These are phyloP conservation scores for Riptortus pedestris DNA, from an alignment of 1,140 invertebrate genomes.

Conservation along the genomic window DNA sequence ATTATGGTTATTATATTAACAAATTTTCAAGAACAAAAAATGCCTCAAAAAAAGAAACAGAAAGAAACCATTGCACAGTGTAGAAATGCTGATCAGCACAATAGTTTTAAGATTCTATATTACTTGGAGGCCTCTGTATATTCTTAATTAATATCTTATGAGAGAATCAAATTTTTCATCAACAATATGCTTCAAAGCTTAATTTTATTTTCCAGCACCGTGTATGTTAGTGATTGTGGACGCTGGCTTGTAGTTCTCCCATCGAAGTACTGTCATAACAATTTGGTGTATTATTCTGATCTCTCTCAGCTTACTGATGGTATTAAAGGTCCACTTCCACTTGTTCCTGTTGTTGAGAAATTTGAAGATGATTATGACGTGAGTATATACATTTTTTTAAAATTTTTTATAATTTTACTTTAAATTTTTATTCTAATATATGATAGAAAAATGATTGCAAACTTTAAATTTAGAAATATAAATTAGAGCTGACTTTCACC, in stretches of 20 bases:
- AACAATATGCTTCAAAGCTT: neutral
- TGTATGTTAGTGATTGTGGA: constrained; percentile 80
- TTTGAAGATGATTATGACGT: constrained; percentile 93
- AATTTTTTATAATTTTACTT: neutral
- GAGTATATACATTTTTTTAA: constrained; percentile 31
- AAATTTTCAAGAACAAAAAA: no score
- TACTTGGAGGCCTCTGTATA: no score
- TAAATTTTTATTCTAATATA: neutral
- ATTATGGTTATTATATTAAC: no score
- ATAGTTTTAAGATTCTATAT: no score
- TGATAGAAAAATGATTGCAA: neutral
- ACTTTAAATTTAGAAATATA: neutral
- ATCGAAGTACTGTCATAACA: constrained; percentile 76
- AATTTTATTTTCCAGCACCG: constrained; percentile 47
- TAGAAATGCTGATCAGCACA: no score
- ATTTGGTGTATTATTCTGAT: constrained; percentile 74
- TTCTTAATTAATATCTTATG: no score
- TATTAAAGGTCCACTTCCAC: constrained; percentile 50
- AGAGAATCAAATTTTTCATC: no score
- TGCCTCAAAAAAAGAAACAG: no score
- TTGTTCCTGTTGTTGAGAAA: constrained; percentile 71
- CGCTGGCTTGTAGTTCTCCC: constrained; percentile 72
- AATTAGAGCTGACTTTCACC: no score
- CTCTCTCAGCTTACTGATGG: constrained; percentile 45
- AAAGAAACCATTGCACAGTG: no score